These are phyloP conservation scores for Benitochromis conjunctus DNA, from an alignment of 2,113 vertebrate species.

Conservation along the genomic window DNA sequence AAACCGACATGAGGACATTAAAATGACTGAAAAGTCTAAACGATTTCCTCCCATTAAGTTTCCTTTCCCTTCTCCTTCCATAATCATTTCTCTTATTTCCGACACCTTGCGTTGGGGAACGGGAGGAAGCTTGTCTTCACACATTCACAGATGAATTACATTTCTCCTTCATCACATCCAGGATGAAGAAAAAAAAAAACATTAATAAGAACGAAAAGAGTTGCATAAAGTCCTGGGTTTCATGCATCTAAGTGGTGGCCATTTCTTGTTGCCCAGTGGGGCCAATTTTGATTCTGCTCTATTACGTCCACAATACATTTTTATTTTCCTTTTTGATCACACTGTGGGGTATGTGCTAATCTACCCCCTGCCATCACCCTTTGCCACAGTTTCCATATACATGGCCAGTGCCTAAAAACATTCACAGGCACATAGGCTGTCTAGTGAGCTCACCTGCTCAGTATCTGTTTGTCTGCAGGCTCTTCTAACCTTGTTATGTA, in stretches of 20 bases:
- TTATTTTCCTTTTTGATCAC: conserved; percentile 22
- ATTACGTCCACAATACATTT: conserved; percentile 11
- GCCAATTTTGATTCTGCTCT: conserved; percentile 31
- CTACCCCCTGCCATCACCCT: conserved; percentile 43
- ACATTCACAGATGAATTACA: conserved; percentile 70
- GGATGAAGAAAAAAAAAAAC: conserved; percentile 19
- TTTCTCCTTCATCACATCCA: conserved; percentile 63
- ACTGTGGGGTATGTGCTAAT: conserved; percentile 35
- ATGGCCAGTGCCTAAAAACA: background rate
- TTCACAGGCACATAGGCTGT: background rate
- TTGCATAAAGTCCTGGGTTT: conserved; percentile 49
- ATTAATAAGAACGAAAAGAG: conserved; percentile 53
- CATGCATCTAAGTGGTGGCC: conserved; percentile 42
- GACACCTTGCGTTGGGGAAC: conserved; percentile 50
- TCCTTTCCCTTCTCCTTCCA: conserved; percentile 54
- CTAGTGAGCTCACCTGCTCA: conserved; percentile 24
- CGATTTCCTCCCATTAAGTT: conserved; percentile 76
- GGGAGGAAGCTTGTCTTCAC: conserved; percentile 58
- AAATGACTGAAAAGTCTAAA: conserved; percentile 73
- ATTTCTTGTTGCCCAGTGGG: conserved; percentile 15
- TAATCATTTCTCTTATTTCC: conserved; percentile 76
- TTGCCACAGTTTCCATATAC: conserved; percentile 11
- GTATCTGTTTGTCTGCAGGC: conserved; percentile 6
- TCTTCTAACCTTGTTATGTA: conserved; percentile 17
- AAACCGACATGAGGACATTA: conserved; percentile 70